Conservation (phyloP, 1,140 invertebrate genomes). For the Monochamus saltuarius region DNA sequence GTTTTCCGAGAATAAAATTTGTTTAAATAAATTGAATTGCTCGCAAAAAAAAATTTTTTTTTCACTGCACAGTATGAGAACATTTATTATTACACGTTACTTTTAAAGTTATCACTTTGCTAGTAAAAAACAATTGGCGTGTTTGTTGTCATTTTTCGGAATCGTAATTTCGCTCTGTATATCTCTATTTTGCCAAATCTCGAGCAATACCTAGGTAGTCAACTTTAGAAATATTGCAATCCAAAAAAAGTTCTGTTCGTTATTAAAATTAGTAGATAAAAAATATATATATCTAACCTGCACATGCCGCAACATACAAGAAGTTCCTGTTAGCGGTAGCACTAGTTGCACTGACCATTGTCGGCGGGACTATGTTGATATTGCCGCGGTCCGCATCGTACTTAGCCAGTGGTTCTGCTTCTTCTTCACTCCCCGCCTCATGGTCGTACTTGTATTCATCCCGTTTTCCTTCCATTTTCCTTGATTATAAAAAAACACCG, state of each 20-base stretch:
- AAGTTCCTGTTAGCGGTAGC: slow-evolving; percentile 25
- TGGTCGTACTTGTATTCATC: slow-evolving; percentile 16
- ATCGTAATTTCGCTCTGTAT: too few relatives aligned
- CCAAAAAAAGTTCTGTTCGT: neutral
- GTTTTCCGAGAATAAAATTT: too few relatives aligned
- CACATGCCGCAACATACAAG: slow-evolving; percentile 36
- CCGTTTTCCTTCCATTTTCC: neutral
- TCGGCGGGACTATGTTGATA: slow-evolving; percentile 6
- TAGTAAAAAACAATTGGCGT: too few relatives aligned
- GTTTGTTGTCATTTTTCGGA: too few relatives aligned
- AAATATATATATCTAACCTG: slow-evolving; percentile 24
- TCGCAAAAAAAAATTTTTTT: too few relatives aligned
- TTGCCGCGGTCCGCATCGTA: slow-evolving; percentile 6
- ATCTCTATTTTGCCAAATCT: too few relatives aligned
- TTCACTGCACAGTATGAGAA: too few relatives aligned
- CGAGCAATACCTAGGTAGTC: too few relatives aligned
- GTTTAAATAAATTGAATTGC: too few relatives aligned
- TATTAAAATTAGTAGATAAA: slow-evolving; percentile 3
- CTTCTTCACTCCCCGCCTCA: slow-evolving; percentile 15
- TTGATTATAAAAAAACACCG: neutral
- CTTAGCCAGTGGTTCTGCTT: slow-evolving; percentile 7
- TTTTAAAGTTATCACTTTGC: too few relatives aligned
- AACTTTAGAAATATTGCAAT: too few relatives aligned
- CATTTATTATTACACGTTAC: too few relatives aligned
- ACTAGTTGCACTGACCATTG: slow-evolving; percentile 12